Evolutionary conservation across 2,797 vertebrate species (phyloP), one percentile per base, ranked within the genome.

Genomic region (Myripristis murdjan): DNA sequence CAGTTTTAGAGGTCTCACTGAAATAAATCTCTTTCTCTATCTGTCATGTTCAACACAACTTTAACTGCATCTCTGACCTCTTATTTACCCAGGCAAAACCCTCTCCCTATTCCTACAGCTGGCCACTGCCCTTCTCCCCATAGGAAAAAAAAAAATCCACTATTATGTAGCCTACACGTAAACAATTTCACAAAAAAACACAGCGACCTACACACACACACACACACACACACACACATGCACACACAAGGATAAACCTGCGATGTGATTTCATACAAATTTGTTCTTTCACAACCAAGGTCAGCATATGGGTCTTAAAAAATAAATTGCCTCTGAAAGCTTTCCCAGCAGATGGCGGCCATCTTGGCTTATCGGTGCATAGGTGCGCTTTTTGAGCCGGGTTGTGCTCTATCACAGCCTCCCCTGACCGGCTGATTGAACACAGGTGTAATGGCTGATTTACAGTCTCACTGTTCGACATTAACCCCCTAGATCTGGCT

Each of bases 401-500:
- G 79, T 69, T 83, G 84, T 73, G 90, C 89, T 94, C 91, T 87
- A 91, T 89, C 79, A 69, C 88, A 48, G 70, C 91, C 92, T 79
- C 79, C 53, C 61, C 70, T 95, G 87, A 92, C 90, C 91, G 81
- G 81, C 81, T 88, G 96, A 96, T 94, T 96, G 95, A 97, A 96
- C 94, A 94, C 95, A 97, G 96, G 96, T 97, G 95, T 95, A 95
- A 93, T 88, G 90, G 92, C 94, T 96, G 95, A 97, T 96, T 96
- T 95, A 96, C 94, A 95, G 95, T 96, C 95, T 95, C 94, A 94
- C 61, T 73, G 93, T 93, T 94, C 93, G 93, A 96, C 93, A 92
- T 96, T 96, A 96, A 96, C 95, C 94, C 95, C 93, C 95, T 95
- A 96, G 96, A 95, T 97, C 95, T 95, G 93, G 46, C 73, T 95